phyloP scores from a whole-genome alignment of 2,113 vertebrate species.

The Coturnix japonica region DNA sequence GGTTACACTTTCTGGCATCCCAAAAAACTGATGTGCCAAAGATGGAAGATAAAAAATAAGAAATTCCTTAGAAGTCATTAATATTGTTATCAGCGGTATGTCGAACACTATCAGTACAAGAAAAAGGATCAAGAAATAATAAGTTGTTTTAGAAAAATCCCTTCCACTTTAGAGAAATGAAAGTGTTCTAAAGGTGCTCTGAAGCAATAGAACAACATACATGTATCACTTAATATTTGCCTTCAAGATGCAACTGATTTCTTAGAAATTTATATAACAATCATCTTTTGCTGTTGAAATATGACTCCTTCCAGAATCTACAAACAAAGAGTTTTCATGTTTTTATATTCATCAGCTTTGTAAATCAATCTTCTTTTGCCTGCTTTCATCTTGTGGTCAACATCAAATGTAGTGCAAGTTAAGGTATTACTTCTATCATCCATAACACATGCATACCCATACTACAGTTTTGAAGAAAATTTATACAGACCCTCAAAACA shows the following conservation, averaged over 20 bases:
- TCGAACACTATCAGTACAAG: background rate
- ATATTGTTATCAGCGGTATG: background rate
- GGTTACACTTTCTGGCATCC: background rate
- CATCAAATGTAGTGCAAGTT: background rate
- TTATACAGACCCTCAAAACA: background rate
- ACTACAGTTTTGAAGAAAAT: background rate
- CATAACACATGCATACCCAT: background rate
- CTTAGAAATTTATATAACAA: background rate
- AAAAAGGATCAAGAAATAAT: background rate
- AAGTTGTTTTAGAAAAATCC: background rate
- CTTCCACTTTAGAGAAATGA: background rate
- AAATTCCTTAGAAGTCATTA: background rate
- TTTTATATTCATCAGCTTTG: background rate
- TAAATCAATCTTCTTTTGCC: background rate
- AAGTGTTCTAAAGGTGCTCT: background rate
- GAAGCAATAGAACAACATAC: background rate
- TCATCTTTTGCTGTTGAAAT: background rate
- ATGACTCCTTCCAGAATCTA: background rate
- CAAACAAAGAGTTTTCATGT: background rate
- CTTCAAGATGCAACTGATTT: background rate
- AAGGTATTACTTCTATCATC: background rate
- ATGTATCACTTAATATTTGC: background rate
- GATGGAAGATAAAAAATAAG: background rate
- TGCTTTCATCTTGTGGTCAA: background rate
- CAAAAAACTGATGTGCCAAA: background rate